A percentile compares a stretch with the other conserved stretches of the same genome.
phyloP scores from a whole-genome alignment of 1,140 invertebrate genomes.

The Artemia franciscana region DNA sequence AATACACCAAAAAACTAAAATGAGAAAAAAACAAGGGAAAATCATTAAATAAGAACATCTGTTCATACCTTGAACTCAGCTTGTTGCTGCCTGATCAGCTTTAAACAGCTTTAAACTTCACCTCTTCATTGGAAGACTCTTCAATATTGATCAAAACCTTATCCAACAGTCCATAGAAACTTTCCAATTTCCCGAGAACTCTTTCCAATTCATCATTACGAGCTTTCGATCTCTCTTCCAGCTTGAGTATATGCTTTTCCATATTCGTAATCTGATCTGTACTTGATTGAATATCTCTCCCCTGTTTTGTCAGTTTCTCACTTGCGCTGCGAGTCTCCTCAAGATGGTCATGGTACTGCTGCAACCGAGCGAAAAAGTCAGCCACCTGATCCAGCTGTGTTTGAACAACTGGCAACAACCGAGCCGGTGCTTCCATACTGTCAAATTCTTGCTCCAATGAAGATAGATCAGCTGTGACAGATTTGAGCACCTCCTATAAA shows the following conservation, averaged over 20 bases:
- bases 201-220: slow-evolving; percentile 50
- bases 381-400: slow-evolving; percentile 57
- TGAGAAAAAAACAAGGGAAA: too few species aligned
- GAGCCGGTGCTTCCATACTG: slow-evolving; percentile 50
- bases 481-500: slow-evolving; percentile 47
- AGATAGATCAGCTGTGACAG: slow-evolving; percentile 42
- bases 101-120: slow-evolving; percentile 59
- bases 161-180: slow-evolving; percentile 54
- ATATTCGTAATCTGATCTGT: slow-evolving; percentile 54
- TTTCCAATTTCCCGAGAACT: slow-evolving; percentile 46
- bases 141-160: slow-evolving; percentile 48
- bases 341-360: slow-evolving; percentile 29
- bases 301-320: slow-evolving; percentile 54
- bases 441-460: slow-evolving; percentile 62
- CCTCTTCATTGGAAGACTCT: slow-evolving; percentile 40
- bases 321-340: slow-evolving; percentile 40
- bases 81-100: slow-evolving; percentile 66
- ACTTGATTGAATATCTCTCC: slow-evolving; percentile 49
- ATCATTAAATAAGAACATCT: too few species aligned
- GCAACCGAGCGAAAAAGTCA: slow-evolving; percentile 34
- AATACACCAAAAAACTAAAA: too few species aligned
- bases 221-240: slow-evolving; percentile 47
- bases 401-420: slow-evolving; percentile 61
- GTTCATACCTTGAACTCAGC: slow-evolving; percentile 80
- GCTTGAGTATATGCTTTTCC: slow-evolving; percentile 43